These are phyloP conservation scores for Archilochus colubris DNA, from an alignment of 2,113 vertebrate species.

Conservation along the genomic window DNA sequence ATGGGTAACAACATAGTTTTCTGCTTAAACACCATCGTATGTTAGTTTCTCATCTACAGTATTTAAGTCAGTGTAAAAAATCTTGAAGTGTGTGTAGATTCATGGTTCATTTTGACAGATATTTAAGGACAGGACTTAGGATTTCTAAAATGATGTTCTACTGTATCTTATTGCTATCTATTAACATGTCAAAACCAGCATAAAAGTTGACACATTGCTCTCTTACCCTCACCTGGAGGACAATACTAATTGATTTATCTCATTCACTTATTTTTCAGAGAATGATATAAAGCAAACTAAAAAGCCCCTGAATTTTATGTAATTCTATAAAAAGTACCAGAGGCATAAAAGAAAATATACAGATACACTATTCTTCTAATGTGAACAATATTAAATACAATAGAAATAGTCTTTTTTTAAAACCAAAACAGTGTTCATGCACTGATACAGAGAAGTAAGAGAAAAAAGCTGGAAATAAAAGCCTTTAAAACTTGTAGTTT, in stretches of 20 bases:
- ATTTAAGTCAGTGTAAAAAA: background rate
- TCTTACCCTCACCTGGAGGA: background rate
- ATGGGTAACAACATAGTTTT: background rate
- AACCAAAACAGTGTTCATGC: background rate
- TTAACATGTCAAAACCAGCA: background rate
- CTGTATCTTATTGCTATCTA: background rate
- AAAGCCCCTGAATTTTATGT: background rate
- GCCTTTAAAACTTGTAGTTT: background rate
- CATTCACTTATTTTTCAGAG: background rate
- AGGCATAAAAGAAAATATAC: background rate
- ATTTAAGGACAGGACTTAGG: background rate
- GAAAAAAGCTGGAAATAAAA: background rate
- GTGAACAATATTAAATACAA: background rate
- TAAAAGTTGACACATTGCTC: background rate
- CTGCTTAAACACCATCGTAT: background rate
- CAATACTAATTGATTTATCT: background rate
- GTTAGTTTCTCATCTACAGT: background rate
- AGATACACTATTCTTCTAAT: background rate
- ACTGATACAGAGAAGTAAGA: background rate
- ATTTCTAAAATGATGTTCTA: background rate
- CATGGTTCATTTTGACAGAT: background rate
- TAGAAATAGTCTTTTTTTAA: background rate
- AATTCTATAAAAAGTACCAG: background rate
- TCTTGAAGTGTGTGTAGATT: background rate
- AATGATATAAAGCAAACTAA: background rate